Conservation (phyloP, 2,888 invertebrate species). For the Apotomis capreana region DNA sequence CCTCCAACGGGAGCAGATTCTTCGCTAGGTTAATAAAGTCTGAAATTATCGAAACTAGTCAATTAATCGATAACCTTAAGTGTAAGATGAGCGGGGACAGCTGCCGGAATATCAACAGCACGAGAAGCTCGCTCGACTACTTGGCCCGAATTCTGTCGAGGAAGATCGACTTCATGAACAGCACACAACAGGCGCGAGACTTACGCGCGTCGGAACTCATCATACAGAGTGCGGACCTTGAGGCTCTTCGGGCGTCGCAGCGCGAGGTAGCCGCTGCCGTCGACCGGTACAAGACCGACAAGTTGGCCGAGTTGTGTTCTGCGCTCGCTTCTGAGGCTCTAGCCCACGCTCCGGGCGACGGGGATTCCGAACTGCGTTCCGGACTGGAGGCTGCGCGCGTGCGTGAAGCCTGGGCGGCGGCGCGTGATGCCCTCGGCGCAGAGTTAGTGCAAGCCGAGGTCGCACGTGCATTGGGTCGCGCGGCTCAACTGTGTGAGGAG, state of each 20-base stretch:
- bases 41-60: conserved; percentile 90
- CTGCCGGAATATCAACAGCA: conserved; percentile 68
- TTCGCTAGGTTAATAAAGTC: conserved; percentile 85
- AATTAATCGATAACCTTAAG: conserved; percentile 88
- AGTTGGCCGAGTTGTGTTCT: conserved; percentile 87
- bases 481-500: conserved; percentile 87
- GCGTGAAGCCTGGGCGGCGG: conserved; percentile 89
- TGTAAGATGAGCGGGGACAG: conserved; percentile 85
- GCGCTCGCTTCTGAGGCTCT: conserved; percentile 88
- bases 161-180: conserved; percentile 82
- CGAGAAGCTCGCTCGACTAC: conserved; percentile 85
- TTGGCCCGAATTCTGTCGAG: conserved; percentile 90
- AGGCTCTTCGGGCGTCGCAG: conserved; percentile 81
- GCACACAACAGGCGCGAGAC: conserved; percentile 57
- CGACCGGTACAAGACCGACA: conserved; percentile 86
- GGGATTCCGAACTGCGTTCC: conserved; percentile 62
- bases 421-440: conserved; percentile 88
- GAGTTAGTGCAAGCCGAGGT: conserved; percentile 91
- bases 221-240: conserved; percentile 76
- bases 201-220: conserved; percentile 66
- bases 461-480: conserved; percentile 87
- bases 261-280: conserved; percentile 85
- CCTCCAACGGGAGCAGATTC: conserved; percentile 82
- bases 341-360: conserved; percentile 79
- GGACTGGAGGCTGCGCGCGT: conserved; percentile 86